Evolutionary conservation across 2,113 vertebrate species (phyloP).

Genomic region (Laticauda laticaudata): DNA sequence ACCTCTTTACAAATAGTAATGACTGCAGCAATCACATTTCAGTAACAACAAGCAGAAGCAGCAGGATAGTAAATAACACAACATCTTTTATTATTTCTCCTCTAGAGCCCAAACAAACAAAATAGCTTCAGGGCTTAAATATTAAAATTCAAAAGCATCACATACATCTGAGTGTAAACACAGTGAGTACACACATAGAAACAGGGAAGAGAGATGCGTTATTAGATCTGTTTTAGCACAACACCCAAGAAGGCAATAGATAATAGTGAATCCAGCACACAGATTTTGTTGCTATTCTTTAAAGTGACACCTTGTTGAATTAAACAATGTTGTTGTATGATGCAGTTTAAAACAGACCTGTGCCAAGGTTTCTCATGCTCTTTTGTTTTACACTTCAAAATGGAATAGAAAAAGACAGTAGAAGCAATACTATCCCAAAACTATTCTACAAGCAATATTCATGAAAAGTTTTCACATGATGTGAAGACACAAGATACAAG

Average conservation of each 20-base stretch:
- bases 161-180: slow-evolving; percentile 21
- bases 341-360: not conserved
- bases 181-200: slow-evolving; percentile 12
- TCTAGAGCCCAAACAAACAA: slow-evolving; percentile 41
- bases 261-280: not conserved
- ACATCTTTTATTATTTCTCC: slow-evolving; percentile 33
- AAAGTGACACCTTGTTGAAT: not conserved
- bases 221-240: not conserved
- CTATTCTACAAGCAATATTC: not conserved
- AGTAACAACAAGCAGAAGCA: slow-evolving; percentile 43
- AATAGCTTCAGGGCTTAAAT: slow-evolving; percentile 24
- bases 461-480: not conserved
- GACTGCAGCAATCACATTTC: slow-evolving; percentile 34
- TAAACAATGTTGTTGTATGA: not conserved
- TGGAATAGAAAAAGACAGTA: not conserved
- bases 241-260: not conserved
- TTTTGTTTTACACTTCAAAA: not conserved
- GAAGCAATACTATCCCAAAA: not conserved
- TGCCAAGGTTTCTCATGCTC: not conserved
- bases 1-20: not conserved
- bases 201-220: not conserved
- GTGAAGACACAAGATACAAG: not conserved
- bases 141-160: slow-evolving; percentile 35
- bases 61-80: slow-evolving; percentile 19
- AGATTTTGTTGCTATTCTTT: not conserved